Evolutionary conservation across 2,888 invertebrate genomes (phyloP).

Genomic region (Metopia argyrocephala): DNA sequence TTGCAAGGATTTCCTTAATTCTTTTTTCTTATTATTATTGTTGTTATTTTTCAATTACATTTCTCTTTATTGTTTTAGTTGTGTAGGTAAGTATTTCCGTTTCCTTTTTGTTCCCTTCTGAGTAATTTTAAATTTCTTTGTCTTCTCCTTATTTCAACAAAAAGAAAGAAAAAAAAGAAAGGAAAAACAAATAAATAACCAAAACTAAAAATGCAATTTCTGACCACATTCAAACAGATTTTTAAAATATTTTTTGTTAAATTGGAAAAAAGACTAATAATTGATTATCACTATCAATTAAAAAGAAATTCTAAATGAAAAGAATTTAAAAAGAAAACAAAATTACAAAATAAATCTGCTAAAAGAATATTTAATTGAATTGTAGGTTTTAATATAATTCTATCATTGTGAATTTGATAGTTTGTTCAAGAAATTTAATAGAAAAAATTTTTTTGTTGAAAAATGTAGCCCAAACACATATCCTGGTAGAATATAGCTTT

Average conservation of each 20-base stretch:
- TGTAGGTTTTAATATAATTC: too few relatives aligned
- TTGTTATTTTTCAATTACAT: too few relatives aligned
- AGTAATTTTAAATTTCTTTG: slow-evolving; percentile 34
- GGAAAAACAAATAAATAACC: not conserved
- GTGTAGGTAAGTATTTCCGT: slow-evolving; percentile 54
- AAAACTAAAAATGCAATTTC: slow-evolving; percentile 34
- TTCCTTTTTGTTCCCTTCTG: slow-evolving; percentile 38
- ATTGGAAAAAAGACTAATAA: not conserved
- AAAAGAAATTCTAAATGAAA: not conserved
- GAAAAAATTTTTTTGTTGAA: too few relatives aligned
- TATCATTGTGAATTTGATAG: too few relatives aligned
- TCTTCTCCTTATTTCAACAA: not conserved
- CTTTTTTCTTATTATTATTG: not conserved
- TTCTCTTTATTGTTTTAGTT: slow-evolving; percentile 25
- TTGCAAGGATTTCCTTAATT: slow-evolving; percentile 57
- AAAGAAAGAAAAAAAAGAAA: not conserved
- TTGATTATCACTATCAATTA: not conserved
- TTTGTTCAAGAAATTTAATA: too few relatives aligned
- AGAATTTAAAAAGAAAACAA: not conserved
- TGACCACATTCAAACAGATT: slow-evolving; percentile 37
- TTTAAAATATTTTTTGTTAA: not conserved
- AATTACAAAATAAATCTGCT: not conserved
- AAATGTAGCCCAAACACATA: too few relatives aligned
- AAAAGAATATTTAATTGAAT: not conserved
- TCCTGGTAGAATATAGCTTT: too few relatives aligned